phyloP scores from a whole-genome alignment of 1,140 invertebrate genomes.

The Tribolium castaneum region DNA sequence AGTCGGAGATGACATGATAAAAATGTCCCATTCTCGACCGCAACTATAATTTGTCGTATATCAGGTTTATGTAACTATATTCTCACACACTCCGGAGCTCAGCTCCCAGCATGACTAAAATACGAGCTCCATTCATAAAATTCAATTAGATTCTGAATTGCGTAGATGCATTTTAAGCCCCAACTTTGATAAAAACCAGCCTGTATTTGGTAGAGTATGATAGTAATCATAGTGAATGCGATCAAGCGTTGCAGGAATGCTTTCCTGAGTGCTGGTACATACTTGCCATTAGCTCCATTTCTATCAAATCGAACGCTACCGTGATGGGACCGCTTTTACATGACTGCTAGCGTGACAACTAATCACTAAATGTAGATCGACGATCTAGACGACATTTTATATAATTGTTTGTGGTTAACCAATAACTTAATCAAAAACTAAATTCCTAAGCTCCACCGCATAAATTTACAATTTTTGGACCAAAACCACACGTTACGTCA shows the following conservation, averaged over 20 bases:
- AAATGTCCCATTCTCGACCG: constrained; percentile 44
- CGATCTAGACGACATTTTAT: neutral
- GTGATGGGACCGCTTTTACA: constrained; percentile 18
- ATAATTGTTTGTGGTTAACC: constrained; percentile 24
- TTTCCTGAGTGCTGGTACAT: constrained; percentile 15
- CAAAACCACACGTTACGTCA: neutral
- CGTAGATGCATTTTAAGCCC: neutral
- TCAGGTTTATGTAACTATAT: constrained; percentile 33
- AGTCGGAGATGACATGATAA: constrained; percentile 48
- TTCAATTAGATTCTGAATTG: constrained; percentile 1
- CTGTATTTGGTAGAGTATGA: neutral
- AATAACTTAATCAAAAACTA: constrained; percentile 14
- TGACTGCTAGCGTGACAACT: constrained; percentile 2
- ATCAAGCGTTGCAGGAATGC: constrained; percentile 38
- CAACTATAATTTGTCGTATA: constrained; percentile 47
- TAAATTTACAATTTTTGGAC: constrained; percentile 7
- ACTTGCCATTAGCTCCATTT: neutral
- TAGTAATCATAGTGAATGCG: constrained; percentile 33
- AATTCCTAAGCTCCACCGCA: neutral
- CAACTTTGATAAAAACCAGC: constrained; percentile 3
- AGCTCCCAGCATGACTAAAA: constrained; percentile 4
- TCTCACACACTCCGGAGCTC: constrained; percentile 24
- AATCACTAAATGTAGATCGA: neutral
- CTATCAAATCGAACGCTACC: neutral
- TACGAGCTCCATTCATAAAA: constrained; percentile 36